phyloP scores from a whole-genome alignment of 1,140 invertebrate genomes.

The Drosophila mojavensis region DNA sequence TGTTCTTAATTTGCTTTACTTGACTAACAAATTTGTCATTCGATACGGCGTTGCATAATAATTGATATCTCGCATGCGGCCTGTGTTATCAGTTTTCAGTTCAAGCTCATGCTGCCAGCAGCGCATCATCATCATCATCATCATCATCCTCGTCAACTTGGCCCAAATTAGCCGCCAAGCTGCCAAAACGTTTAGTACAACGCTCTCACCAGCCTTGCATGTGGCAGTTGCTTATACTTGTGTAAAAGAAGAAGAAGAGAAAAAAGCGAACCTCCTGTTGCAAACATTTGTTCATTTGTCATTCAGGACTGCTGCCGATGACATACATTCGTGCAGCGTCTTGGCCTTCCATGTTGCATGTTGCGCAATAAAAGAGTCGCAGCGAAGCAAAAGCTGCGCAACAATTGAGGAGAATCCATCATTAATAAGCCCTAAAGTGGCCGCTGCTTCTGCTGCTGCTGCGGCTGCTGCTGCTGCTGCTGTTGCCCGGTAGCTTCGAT shows the following conservation, averaged over 20 bases:
- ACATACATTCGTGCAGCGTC: conserved; percentile 68
- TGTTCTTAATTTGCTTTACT: too few relatives aligned
- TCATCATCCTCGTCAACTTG: conserved; percentile 14
- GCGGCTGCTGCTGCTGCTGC: conserved; percentile 20
- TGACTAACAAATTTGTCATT: not conserved
- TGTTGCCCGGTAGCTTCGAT: conserved; percentile 39
- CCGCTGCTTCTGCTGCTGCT: conserved; percentile 40
- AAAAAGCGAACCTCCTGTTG: conserved; percentile 29
- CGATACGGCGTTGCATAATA: not conserved
- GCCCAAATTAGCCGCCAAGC: conserved; percentile 76
- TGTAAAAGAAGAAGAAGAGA: too few relatives aligned
- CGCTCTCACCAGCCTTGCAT: conserved; percentile 50
- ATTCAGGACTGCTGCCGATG: conserved; percentile 68
- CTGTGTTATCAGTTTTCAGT: conserved; percentile 31
- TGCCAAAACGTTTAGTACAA: conserved; percentile 78
- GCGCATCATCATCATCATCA: conserved; percentile 20
- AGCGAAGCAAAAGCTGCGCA: conserved; percentile 32
- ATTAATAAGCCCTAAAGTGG: conserved; percentile 83
- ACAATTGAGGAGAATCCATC: conserved; percentile 81
- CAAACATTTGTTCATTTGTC: conserved; percentile 76
- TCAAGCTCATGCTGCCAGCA: conserved; percentile 19
- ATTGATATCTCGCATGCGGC: conserved; percentile 20
- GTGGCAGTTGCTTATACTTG: conserved; percentile 6
- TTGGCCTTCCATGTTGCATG: conserved; percentile 33
- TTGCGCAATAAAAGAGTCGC: conserved; percentile 76